Percentiles rank a stretch among this genome's conserved stretches.
These are phyloP conservation scores for Rhorus exstirpatorius DNA, from an alignment of 2,888 invertebrate species.

Conservation along the genomic window DNA sequence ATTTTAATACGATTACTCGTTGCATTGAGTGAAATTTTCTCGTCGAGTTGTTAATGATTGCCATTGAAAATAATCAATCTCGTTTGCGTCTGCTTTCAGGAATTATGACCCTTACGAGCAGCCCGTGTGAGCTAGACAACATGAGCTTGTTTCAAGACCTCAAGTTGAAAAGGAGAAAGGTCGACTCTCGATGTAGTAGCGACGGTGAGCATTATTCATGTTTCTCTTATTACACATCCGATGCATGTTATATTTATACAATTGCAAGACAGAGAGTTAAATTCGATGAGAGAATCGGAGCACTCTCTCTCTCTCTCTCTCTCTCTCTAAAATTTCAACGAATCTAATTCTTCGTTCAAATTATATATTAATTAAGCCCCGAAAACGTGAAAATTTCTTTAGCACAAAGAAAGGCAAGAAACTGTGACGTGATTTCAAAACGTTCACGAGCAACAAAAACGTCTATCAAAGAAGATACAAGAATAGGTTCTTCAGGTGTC, in stretches of 20 bases:
- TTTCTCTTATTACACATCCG: background rate
- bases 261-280: no score
- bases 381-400: background rate
- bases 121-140: conserved; percentile 98
- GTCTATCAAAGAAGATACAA: conserved; percentile 10
- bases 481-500: conserved; percentile 18
- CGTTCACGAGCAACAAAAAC: background rate
- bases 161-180: conserved; percentile 98
- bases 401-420: background rate
- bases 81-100: conserved; percentile 88
- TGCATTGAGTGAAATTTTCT: background rate
- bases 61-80: conserved; percentile 20
- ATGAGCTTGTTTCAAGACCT: conserved; percentile 99
- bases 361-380: no score
- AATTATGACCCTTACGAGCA: conserved; percentile 99
- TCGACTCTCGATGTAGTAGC: conserved; percentile 98
- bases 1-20: background rate
- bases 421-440: background rate
- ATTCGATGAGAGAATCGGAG: no score
- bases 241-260: background rate
- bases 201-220: conserved; percentile 90
- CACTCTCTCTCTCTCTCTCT: no score
- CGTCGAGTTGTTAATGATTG: background rate
- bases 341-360: no score
- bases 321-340: background rate